Percentiles rank a stretch among this genome's conserved stretches.
Conservation (phyloP, 2,888 invertebrate species). For the Acronicta alni region DNA sequence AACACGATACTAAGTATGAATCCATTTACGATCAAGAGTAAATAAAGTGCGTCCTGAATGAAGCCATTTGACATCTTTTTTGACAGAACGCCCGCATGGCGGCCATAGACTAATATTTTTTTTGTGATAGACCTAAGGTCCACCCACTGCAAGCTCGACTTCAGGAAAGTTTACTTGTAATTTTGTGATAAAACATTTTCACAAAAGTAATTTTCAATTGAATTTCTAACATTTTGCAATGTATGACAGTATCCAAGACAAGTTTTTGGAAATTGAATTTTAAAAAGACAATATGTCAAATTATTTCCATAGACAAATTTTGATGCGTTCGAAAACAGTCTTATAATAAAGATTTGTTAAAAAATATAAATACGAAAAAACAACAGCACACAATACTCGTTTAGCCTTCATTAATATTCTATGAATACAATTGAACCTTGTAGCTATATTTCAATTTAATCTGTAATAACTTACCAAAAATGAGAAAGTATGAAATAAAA, state of each 20-base stretch:
- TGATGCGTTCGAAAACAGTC: background rate
- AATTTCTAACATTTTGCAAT: background rate
- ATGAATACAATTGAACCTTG: no score
- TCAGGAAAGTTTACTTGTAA: background rate
- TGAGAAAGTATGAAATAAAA: no score
- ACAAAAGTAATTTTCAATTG: background rate
- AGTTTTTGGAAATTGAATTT: slow-evolving; percentile 10
- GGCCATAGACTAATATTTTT: slow-evolving; percentile 34
- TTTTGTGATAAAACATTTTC: background rate
- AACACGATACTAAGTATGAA: slow-evolving; percentile 70
- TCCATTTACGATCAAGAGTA: slow-evolving; percentile 70
- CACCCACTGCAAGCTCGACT: background rate
- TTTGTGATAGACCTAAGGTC: background rate
- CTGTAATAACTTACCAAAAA: no score
- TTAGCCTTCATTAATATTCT: background rate
- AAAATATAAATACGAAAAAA: background rate
- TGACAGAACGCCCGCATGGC: slow-evolving; percentile 61
- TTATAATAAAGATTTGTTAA: no score
- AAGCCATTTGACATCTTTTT: slow-evolving; percentile 76
- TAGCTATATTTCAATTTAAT: no score
- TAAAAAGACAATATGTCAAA: slow-evolving; percentile 26
- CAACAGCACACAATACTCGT: background rate
- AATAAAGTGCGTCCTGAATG: slow-evolving; percentile 65
- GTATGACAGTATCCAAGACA: background rate
- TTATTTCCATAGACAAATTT: slow-evolving; percentile 26